Base-by-base conservation (phyloP, 1,140 invertebrate genomes). In the Ditylenchus dipsaci region DNA sequence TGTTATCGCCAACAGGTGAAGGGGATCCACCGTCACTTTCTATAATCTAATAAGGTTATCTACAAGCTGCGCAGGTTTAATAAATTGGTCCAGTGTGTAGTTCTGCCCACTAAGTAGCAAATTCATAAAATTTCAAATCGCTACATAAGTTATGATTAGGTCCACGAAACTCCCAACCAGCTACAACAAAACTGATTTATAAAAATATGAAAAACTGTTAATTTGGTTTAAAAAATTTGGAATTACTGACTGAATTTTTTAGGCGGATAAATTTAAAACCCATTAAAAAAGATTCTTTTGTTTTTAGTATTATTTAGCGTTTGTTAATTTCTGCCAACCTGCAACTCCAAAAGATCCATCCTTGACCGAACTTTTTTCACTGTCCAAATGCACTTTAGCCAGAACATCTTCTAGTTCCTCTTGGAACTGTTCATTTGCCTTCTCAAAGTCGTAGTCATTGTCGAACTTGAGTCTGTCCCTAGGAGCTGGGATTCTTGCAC, bases 361-460 rank as follows among this genome's bases (percentile, higher is more conserved):
- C 11, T 65, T 49, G 23, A 19, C 23, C n/a, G 21, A 49, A 30
- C 38, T 43, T 43, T 49, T 49, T 8, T 43, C 21, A 49, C 33
- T 38, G 11, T 57, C 33, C 68, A 15, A 69, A 15, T 73, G 27
- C 38, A 27, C 33, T 38, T 38, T 42, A 21, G 71, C 62, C 17
- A 67, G 30, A 43, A 49, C 38, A 58, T 47, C 61, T 26, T 27
- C 68, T 9, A 79, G 66, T 5, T 72, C 59, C 60, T 79, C 74
- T 19, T 95, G 90, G 85, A 97, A 97, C 83, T 95, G 89, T 33
- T 90, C 92, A 85, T 97, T 96, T 9, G 93, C 92, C 83, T 93
- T 90, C 83, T 97, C 95, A 85, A 98, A 97, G 85, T 98, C 94
- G 84, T 92, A 97, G 76, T 96, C 93, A 62, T 89, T 90, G 67